Percentiles rank a stretch among this genome's conserved stretches.
Evolutionary conservation across 2,113 vertebrate species (phyloP).

Genomic region (Dissostichus mawsoni): DNA sequence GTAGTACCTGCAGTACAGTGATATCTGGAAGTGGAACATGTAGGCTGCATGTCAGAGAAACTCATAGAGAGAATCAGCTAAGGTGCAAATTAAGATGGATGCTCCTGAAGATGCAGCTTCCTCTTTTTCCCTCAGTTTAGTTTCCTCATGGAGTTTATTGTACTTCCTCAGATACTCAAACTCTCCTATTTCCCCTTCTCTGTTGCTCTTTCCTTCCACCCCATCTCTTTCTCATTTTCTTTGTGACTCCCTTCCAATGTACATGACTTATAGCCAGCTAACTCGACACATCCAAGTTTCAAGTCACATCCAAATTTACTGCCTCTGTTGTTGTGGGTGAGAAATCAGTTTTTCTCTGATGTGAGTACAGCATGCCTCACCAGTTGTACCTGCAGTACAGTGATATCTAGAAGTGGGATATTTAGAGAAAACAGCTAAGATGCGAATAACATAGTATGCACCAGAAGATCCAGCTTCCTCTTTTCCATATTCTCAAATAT

Average conservation of each 20-base stretch:
- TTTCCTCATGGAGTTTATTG: too few species aligned
- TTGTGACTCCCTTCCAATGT: not conserved
- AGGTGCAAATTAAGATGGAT: not conserved
- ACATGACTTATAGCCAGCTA: slow-evolving; percentile 6
- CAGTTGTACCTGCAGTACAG: slow-evolving; percentile 32
- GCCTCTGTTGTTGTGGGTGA: slow-evolving; percentile 43
- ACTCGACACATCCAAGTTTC: slow-evolving; percentile 16
- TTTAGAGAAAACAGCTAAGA: slow-evolving; percentile 35
- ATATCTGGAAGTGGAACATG: slow-evolving; percentile 62
- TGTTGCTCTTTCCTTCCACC: slow-evolving; percentile 23
- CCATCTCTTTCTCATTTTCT: not conserved
- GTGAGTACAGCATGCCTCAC: not conserved
- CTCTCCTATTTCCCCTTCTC: not conserved
- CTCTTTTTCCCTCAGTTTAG: slow-evolving; percentile 18
- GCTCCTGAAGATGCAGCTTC: slow-evolving; percentile 11
- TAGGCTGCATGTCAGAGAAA: slow-evolving; percentile 45
- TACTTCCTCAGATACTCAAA: too few species aligned
- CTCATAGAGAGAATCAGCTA: slow-evolving; percentile 1
- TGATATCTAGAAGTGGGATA: slow-evolving; percentile 58
- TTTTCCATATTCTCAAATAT: slow-evolving; percentile 17
- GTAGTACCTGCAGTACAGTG: slow-evolving; percentile 33
- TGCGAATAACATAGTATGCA: too few species aligned
- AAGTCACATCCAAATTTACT: not conserved
- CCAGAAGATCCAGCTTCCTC: not conserved
- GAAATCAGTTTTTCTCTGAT: slow-evolving; percentile 64